Percentiles rank a stretch among this genome's conserved stretches.
Evolutionary conservation across 2,113 vertebrate genomes (phyloP).

Genomic region (Tichodroma muraria): DNA sequence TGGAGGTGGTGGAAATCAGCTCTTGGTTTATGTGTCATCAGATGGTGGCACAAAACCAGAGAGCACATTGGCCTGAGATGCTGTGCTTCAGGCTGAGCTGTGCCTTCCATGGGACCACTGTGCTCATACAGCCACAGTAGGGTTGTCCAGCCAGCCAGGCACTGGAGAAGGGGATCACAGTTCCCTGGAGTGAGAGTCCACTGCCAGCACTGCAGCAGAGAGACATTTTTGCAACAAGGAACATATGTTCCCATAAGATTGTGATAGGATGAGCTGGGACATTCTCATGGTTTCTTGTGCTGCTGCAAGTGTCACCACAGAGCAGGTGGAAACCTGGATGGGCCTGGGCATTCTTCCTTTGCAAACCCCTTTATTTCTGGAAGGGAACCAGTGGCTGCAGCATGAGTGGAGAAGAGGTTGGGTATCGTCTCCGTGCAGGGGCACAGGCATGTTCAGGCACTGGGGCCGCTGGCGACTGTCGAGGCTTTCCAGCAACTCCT

Average conservation of each 20-base stretch:
- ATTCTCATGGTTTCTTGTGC: neutral
- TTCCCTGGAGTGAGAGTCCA: neutral
- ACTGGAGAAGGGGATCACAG: neutral
- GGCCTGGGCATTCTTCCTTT: neutral
- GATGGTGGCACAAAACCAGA: neutral
- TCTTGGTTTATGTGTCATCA: neutral
- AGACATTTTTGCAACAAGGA: neutral
- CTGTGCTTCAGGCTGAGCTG: fast-evolving
- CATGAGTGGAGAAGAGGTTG: neutral
- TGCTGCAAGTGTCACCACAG: neutral
- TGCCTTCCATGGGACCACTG: neutral
- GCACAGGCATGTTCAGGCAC: neutral
- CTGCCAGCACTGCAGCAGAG: neutral
- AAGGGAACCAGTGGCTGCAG: neutral
- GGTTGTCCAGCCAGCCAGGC: neutral
- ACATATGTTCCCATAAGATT: neutral
- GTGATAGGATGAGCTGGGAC: neutral
- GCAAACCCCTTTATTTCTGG: neutral
- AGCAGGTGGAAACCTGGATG: neutral
- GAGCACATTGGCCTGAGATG: neutral
- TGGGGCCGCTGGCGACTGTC: neutral
- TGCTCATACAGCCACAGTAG: neutral
- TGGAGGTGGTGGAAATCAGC: neutral
- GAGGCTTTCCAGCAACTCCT: constrained; percentile 20
- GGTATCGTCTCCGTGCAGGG: neutral